Conservation (phyloP, 2,888 invertebrate genomes). For the Autographa gamma region DNA sequence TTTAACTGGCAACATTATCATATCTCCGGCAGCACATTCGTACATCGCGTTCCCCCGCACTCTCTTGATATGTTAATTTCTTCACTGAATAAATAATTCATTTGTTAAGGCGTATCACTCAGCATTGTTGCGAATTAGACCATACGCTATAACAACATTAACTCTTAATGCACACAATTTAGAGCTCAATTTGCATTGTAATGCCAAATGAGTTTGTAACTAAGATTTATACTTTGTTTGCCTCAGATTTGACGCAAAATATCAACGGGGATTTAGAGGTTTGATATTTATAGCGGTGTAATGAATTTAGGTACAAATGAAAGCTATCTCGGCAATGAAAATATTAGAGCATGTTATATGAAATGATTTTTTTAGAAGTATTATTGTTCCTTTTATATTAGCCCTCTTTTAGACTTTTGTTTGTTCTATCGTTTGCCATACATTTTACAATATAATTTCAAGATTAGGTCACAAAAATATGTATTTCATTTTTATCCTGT, state of each 20-base stretch:
- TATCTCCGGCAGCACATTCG: slow-evolving; percentile 27
- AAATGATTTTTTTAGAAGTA: too few species aligned
- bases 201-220: slow-evolving; percentile 58
- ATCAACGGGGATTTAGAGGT: slow-evolving; percentile 55
- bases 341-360: neutral
- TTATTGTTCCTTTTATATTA: too few species aligned
- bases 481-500: too few species aligned
- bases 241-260: slow-evolving; percentile 57
- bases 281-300: slow-evolving; percentile 54
- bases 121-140: slow-evolving; percentile 73
- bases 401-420: too few species aligned
- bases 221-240: slow-evolving; percentile 64
- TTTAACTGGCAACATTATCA: neutral
- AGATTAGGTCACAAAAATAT: too few species aligned
- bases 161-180: slow-evolving; percentile 54
- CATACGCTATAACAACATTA: slow-evolving; percentile 50
- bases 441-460: too few species aligned
- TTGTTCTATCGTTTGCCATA: too few species aligned
- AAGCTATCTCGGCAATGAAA: neutral
- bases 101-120: slow-evolving; percentile 84
- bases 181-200: slow-evolving; percentile 59
- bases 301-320: slow-evolving; percentile 48
- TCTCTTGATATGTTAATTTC: slow-evolving; percentile 87
- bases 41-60: slow-evolving; percentile 56
- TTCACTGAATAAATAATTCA: slow-evolving; percentile 87